Percentiles rank a stretch among this genome's conserved stretches.
Evolutionary conservation across 2,888 invertebrate genomes (phyloP).

Genomic region (Lysandra bellargus): DNA sequence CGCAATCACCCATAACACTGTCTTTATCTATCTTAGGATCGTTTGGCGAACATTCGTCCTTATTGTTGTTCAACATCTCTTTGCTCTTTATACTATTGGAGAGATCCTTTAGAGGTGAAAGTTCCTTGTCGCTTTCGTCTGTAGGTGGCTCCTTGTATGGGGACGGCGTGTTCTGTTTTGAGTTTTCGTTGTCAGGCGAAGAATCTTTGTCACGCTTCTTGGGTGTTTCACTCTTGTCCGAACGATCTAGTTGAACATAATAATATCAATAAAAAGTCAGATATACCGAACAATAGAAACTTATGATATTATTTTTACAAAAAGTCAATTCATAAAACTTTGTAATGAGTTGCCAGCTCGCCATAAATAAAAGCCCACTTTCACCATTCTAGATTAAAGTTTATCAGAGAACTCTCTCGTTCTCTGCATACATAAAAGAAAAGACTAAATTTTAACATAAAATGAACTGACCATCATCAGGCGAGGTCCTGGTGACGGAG

Average conservation of each 20-base stretch:
- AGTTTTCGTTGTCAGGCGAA: slow-evolving; percentile 47
- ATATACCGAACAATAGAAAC: too few relatives aligned
- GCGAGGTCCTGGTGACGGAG: slow-evolving; percentile 43
- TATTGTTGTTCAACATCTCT: slow-evolving; percentile 69
- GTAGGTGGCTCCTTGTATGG: slow-evolving; percentile 58
- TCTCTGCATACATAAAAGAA: too few relatives aligned
- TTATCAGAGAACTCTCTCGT: too few relatives aligned
- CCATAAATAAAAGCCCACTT: too few relatives aligned
- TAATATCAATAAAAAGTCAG: too few relatives aligned
- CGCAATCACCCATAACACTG: slow-evolving; percentile 83
- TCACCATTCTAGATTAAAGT: too few relatives aligned
- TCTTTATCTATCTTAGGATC: slow-evolving; percentile 80
- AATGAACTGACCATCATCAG: slow-evolving; percentile 52
- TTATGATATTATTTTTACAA: too few relatives aligned
- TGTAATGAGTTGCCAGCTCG: too few relatives aligned
- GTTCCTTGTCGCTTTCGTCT: slow-evolving; percentile 55
- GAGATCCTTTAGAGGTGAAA: slow-evolving; percentile 63
- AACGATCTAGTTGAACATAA: slow-evolving; percentile 46
- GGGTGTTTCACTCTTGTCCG: slow-evolving; percentile 61
- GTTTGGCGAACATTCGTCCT: slow-evolving; percentile 69
- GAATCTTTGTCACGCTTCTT: slow-evolving; percentile 57
- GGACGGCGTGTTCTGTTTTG: slow-evolving; percentile 48
- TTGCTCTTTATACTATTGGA: slow-evolving; percentile 59
- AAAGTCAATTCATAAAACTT: too few relatives aligned
- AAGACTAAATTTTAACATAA: too few relatives aligned